Evolutionary conservation across 1,140 invertebrate species (phyloP).

Genomic region (Lasioglossum baleicum): DNA sequence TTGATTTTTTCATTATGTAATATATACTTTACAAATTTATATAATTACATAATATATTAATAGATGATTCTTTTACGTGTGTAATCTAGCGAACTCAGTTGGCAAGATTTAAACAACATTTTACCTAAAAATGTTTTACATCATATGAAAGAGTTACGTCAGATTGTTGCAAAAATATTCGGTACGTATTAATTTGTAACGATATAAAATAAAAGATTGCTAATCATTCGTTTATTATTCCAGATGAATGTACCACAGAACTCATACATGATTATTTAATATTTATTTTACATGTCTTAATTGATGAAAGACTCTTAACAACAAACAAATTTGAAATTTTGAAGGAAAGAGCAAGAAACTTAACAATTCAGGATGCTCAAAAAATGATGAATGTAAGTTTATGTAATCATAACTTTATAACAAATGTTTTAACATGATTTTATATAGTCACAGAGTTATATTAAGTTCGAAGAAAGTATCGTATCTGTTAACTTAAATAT

Average conservation of each 20-base stretch:
- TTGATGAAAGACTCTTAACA: constrained; percentile 82
- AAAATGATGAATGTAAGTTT: constrained; percentile 80
- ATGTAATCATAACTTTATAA: constrained; percentile 16
- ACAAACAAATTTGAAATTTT: constrained; percentile 80
- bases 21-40: no score
- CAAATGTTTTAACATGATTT: not conserved
- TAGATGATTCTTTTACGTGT: no score
- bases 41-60: no score
- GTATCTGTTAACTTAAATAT: constrained; percentile 11
- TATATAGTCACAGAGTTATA: no score
- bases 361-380: constrained; percentile 76
- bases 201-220: not conserved
- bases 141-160: constrained; percentile 57
- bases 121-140: constrained; percentile 52
- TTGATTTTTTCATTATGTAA: constrained; percentile 41
- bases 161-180: constrained; percentile 53
- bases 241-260: constrained; percentile 75
- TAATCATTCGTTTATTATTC: constrained; percentile 45
- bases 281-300: constrained; percentile 82
- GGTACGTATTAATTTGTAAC: constrained; percentile 57
- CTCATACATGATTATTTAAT: constrained; percentile 84
- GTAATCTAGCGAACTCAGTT: constrained; percentile 66
- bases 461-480: no score
- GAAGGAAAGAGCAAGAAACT: constrained; percentile 81
- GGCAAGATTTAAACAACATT: constrained; percentile 66